Conservation (phyloP, 2,797 vertebrate genomes). For the Odontamblyopus rebecca region DNA sequence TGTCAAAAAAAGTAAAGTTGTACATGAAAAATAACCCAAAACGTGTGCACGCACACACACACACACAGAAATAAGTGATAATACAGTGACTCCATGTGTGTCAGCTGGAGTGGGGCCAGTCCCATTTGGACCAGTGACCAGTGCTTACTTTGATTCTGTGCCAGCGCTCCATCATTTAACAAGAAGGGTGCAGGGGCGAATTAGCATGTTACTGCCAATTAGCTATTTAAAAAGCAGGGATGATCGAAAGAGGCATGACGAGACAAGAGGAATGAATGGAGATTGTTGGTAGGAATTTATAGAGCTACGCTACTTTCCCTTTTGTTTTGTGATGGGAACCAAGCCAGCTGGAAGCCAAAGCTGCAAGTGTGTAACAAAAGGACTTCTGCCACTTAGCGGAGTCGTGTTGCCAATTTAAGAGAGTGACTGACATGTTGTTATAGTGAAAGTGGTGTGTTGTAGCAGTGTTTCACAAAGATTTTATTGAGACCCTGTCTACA, state of each 20-base stretch:
- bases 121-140: conserved; percentile 72
- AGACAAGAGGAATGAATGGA: conserved; percentile 45
- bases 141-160: conserved; percentile 83
- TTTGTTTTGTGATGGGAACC: conserved; percentile 54
- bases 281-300: conserved; percentile 52
- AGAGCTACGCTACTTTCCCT: conserved; percentile 53
- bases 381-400: conserved; percentile 34
- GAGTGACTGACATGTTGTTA: neutral
- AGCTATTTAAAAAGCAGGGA: conserved; percentile 71
- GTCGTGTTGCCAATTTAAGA: conserved; percentile 20
- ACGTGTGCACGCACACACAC: conserved; percentile 51
- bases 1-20: conserved; percentile 48
- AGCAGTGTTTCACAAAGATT: too few species aligned
- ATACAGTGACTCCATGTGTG: conserved; percentile 75
- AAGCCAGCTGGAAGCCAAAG: conserved; percentile 58
- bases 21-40: conserved; percentile 41
- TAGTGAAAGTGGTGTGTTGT: neutral
- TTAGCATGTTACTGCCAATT: conserved; percentile 86
- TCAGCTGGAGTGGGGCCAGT: conserved; percentile 79
- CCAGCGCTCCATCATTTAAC: conserved; percentile 93
- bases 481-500: too few species aligned
- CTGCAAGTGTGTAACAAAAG: conserved; percentile 41
- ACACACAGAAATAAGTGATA: conserved; percentile 30
- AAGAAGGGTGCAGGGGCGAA: conserved; percentile 71
- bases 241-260: conserved; percentile 40